Evolutionary conservation across 2,797 vertebrate genomes (phyloP).

Genomic region (Delichon dasypus): DNA sequence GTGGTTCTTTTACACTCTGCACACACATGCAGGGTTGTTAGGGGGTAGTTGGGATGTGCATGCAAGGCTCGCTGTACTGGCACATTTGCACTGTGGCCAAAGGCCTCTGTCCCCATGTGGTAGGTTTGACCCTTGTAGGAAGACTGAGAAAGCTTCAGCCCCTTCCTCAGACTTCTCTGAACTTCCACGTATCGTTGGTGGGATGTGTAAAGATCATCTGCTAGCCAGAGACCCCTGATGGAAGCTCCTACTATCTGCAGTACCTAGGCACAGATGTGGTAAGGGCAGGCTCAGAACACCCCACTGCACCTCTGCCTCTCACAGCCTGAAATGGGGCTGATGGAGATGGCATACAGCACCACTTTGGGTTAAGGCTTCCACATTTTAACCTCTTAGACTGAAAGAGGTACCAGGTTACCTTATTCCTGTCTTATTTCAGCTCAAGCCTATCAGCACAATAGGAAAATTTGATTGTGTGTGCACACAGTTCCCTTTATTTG

Average conservation of each 20-base stretch:
- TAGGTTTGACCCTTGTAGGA: not conserved
- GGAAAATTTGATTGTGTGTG: not conserved
- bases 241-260: constrained; percentile 40
- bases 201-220: not conserved
- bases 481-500: not conserved
- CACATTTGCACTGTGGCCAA: accelerated
- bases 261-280: not conserved
- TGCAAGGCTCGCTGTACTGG: not conserved
- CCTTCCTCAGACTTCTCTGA: not conserved
- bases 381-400: not conserved
- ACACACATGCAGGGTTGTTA: not conserved
- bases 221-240: constrained; percentile 62
- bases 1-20: not conserved
- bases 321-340: accelerated
- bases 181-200: accelerated
- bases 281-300: not conserved
- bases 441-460: not conserved
- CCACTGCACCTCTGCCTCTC: not conserved
- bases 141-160: not conserved
- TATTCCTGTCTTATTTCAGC: not conserved
- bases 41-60: accelerated
- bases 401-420: not conserved
- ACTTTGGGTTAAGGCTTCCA: not conserved
- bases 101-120: not conserved
- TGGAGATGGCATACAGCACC: not conserved